Evolutionary conservation across 2,113 vertebrate species (phyloP).

Genomic region (Penelope pileata): DNA sequence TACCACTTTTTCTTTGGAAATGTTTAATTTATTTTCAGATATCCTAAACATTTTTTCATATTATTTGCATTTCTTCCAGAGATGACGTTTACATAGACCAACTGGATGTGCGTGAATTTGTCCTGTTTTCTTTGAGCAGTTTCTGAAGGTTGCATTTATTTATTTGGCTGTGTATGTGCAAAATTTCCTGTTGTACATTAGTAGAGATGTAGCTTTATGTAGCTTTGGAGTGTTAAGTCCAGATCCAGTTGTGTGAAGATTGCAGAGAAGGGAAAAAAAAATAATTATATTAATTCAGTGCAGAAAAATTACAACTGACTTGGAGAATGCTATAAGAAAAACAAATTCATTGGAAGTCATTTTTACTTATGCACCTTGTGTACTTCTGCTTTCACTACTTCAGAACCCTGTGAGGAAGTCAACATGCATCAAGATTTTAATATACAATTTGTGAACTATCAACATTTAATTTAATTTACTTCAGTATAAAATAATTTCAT

Average conservation of each 20-base stretch:
- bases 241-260: conserved; percentile 28
- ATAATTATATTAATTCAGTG: background rate
- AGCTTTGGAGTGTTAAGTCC: background rate
- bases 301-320: conserved; percentile 11
- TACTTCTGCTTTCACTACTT: background rate
- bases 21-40: background rate
- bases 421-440: conserved; percentile 14
- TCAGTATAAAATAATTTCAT: conserved; percentile 40
- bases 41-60: background rate
- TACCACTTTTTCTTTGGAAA: background rate
- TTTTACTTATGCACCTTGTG: background rate
- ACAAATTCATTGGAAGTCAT: background rate
- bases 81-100: background rate
- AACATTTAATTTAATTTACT: conserved; percentile 61
- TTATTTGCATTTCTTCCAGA: background rate
- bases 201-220: background rate
- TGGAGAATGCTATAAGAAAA: conserved; percentile 37
- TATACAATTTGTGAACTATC: conserved; percentile 38
- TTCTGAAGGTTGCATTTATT: conserved; percentile 44
- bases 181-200: background rate
- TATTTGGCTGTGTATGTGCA: background rate
- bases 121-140: conserved; percentile 20
- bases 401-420: background rate
- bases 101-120: background rate
- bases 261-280: background rate